A percentile compares a stretch with the other conserved stretches of the same genome.
Evolutionary conservation across 2,113 vertebrate species (phyloP).

Genomic region (Scatophagus argus): DNA sequence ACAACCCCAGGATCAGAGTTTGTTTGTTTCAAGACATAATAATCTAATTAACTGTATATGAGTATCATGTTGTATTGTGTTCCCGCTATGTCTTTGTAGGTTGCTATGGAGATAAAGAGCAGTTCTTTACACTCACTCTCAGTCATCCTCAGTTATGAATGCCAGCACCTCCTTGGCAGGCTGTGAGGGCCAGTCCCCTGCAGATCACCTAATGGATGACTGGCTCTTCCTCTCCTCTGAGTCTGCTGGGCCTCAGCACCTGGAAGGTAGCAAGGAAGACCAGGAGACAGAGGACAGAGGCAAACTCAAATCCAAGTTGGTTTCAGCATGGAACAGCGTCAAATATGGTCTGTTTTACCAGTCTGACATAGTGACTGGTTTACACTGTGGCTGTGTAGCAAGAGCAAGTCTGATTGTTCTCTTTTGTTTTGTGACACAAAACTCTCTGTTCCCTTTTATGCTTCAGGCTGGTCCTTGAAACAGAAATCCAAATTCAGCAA

Average conservation of each 20-base stretch:
- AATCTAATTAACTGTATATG: background rate
- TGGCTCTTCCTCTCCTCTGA: slow-evolving; percentile 73
- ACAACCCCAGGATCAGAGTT: background rate
- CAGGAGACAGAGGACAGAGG: slow-evolving; percentile 83
- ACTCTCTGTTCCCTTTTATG: background rate
- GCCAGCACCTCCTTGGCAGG: slow-evolving; percentile 12
- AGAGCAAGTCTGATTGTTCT: background rate
- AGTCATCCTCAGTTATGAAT: slow-evolving; percentile 58
- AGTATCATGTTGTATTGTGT: background rate
- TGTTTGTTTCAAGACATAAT: background rate
- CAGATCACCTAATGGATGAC: slow-evolving; percentile 55
- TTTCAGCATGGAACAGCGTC: slow-evolving; percentile 91
- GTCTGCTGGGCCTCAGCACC: background rate
- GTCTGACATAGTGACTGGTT: background rate
- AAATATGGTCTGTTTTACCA: slow-evolving; percentile 86
- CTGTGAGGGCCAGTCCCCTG: slow-evolving; percentile 28
- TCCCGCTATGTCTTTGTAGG: background rate
- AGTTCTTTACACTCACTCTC: background rate
- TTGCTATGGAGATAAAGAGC: slow-evolving; percentile 40
- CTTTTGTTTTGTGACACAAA: background rate
- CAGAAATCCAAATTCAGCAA: slow-evolving; percentile 89
- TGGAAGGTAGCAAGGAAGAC: slow-evolving; percentile 16
- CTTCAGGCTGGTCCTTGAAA: slow-evolving; percentile 88
- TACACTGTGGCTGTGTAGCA: background rate
- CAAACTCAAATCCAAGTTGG: slow-evolving; percentile 86